Base-by-base conservation (phyloP, 2,113 vertebrate species). In the Hirundichthys speculiger region DNA sequence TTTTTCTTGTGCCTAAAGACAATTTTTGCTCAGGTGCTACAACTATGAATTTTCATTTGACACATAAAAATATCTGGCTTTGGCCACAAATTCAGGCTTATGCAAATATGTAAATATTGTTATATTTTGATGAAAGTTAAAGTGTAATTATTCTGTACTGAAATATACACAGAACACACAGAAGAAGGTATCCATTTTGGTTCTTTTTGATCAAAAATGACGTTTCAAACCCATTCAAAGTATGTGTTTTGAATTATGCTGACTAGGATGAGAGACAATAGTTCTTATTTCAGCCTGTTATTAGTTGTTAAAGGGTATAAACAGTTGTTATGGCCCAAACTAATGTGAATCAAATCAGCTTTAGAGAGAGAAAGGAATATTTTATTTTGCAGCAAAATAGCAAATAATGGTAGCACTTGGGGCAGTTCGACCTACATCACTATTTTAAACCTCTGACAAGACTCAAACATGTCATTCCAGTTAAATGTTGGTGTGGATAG, bases 31-130 rank as follows among this genome's bases (percentile, higher is more conserved):
- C 80, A 86, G 88, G 82, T 88, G 74, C 80, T 79, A 73, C 56
- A 50, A 40, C 73, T 49, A 81, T 22, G 20, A 69, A 42, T 60
- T 38, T 76, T 54, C 59, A 41, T 81, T 66, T 46, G 24, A 71
- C 43, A 7, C 12, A 22, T 14, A 50, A 19, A 30, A 59, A 13
- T 1, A 73, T 46, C 49, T 49, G 62, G 53, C 42, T 47, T 63
- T 7, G 18, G 15, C 52, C 56, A 57, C 54, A 40, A 22, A 55
- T 43, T 64, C 15, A 71, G 65, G 42, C 43, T 59, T 40, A 70
- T 76, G 76, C 74, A 89, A 66, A 86, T 85, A 56, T 89, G 80
- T 88, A 90, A 87, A 89, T 89, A 87, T 70, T 73, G 72, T 62
- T 78, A 52, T 80, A 50, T 87, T 84, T 82, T 85, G 38, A 71